Evolutionary conservation across 2,113 vertebrate species (phyloP), one percentile per base, ranked within the genome.

Genomic region (Semnornis frantzii): DNA sequence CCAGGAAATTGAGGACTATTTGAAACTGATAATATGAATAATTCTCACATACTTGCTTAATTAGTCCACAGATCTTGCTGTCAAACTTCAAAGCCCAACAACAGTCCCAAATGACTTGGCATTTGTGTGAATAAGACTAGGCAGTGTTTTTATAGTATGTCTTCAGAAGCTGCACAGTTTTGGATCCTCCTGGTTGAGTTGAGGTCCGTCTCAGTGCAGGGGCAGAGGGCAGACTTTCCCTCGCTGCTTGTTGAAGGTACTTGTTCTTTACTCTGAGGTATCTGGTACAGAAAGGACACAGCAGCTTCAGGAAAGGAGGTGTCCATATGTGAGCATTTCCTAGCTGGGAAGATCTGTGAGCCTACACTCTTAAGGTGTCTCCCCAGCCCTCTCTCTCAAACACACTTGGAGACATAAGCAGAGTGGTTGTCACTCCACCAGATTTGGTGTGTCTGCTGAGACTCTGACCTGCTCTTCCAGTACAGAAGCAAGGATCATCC

Each of bases 21-120:
- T 94, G 90, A 87, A 91, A 95, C 68, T 91, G 69, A 68, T 85
- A 91, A 65, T 80, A 85, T 37, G 72, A 94, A 81, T 94, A 80
- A 57, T 77, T 90, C 76, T 91, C 42, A 57, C 17, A 12, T 77
- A 52, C 57, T 80, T 83, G 75, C 74, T 85, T 91, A 79, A 90
- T 90, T 91, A 87, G 18, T 77, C 52, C 0, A 1, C 10, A 13
- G 57, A 71, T 91, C 60, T 80, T 95, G 44, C 94, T 76, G 63
- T 91, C 63, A 84, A 79, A 65, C 54, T 92, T 88, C 57, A 77
- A 93, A 96, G 79, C 60, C 82, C 87, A 90, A 54, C 34, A 76
- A 3, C 90, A 81, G 89, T 95, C 85, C 90, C 76, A 71, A 77
- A 74, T 68, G 90, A 42, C 42, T 74, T 87, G 72, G 57, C 60